Percentiles rank a stretch among this genome's conserved stretches.
Conservation (phyloP, 2,797 vertebrate species). For the Lacerta bilineata region DNA sequence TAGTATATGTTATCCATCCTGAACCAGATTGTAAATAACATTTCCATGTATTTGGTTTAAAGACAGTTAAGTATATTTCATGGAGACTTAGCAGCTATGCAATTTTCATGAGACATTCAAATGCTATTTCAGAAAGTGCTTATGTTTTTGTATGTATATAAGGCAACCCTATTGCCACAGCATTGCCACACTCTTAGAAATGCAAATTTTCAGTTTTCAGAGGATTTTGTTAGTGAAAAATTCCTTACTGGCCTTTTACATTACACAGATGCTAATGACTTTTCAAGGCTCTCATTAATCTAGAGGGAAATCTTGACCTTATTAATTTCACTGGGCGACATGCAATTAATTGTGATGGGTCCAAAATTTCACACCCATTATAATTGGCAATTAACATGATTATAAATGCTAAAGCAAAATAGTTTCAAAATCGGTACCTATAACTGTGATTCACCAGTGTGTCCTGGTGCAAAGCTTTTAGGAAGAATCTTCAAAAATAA, state of each 20-base stretch:
- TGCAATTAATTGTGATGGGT: conserved; percentile 31
- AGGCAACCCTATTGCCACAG: conserved; percentile 15
- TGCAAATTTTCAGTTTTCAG: conserved; percentile 21
- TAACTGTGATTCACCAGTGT: neutral
- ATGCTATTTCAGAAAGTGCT: neutral
- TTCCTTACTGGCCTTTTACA: neutral
- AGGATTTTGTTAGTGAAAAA: neutral
- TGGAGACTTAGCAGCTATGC: conserved; percentile 24
- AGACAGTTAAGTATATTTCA: neutral
- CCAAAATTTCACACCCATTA: conserved; percentile 6
- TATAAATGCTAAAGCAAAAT: conserved; percentile 8
- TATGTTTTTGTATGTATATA: neutral
- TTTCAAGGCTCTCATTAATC: conserved; percentile 24
- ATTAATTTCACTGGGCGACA: conserved; percentile 21
- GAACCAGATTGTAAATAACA: neutral
- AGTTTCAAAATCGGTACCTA: conserved; percentile 33
- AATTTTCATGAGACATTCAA: conserved; percentile 22
- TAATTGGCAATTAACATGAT: conserved; percentile 25
- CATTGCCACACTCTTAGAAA: conserved; percentile 44
- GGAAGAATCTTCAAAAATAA: conserved; percentile 24
- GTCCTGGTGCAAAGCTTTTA: conserved; percentile 18
- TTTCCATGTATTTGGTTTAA: conserved; percentile 24
- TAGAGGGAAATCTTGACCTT: conserved; percentile 36
- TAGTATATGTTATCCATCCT: neutral
- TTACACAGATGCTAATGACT: conserved; percentile 23